Percentiles rank a stretch among this genome's conserved stretches.
Conservation (phyloP, 2,113 vertebrate genomes). For the Amphiprion percula region DNA sequence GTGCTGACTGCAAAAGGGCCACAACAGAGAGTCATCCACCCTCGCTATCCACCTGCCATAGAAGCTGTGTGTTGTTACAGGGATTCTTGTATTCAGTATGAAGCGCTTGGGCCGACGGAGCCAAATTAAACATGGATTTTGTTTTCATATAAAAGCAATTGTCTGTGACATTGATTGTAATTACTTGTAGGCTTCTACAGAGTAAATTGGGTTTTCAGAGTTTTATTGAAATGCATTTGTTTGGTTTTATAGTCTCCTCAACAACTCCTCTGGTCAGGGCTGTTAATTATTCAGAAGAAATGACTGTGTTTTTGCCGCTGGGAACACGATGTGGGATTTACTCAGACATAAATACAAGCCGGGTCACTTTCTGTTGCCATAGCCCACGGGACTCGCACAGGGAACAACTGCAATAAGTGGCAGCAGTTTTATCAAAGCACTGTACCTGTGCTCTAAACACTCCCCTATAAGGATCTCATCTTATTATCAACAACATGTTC, state of each 20-base stretch:
- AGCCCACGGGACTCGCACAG: slow-evolving; percentile 12
- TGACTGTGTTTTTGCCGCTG: slow-evolving; percentile 27
- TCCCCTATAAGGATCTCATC: background rate
- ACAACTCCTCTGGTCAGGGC: slow-evolving; percentile 13
- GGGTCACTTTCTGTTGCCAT: slow-evolving; percentile 40
- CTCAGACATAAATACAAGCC: slow-evolving; percentile 35
- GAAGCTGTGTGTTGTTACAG: background rate
- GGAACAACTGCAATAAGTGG: background rate
- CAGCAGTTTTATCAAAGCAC: slow-evolving; percentile 7
- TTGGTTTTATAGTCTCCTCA: slow-evolving; percentile 18
- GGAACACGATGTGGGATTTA: slow-evolving; percentile 36
- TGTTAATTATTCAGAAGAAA: slow-evolving; percentile 60
- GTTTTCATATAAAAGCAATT: slow-evolving; percentile 19
- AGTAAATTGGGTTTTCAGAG: slow-evolving; percentile 6
- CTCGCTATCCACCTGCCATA: background rate
- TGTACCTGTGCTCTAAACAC: slow-evolving; percentile 1
- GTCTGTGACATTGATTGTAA: slow-evolving; percentile 15
- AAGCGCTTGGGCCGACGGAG: background rate
- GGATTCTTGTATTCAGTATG: background rate
- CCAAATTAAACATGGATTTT: slow-evolving; percentile 20
- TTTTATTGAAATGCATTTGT: slow-evolving; percentile 26
- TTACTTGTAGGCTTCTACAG: background rate
- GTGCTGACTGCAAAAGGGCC: background rate
- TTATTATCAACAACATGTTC: background rate
- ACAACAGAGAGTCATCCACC: background rate